These are phyloP conservation scores for Melolontha melolontha DNA, from an alignment of 2,888 invertebrate genomes.

Conservation along the genomic window DNA sequence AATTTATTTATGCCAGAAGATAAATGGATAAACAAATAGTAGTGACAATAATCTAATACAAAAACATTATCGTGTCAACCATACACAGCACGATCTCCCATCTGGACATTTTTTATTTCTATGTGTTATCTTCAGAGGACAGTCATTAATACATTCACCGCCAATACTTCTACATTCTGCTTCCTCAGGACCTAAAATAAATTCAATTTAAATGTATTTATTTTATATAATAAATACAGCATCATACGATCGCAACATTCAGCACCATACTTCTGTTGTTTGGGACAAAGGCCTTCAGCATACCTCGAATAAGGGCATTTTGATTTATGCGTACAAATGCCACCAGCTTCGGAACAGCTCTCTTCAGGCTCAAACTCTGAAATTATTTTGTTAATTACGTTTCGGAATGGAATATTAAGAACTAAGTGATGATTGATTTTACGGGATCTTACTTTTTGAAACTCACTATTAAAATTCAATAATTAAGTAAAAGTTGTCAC, in stretches of 20 bases:
- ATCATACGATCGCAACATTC: slow-evolving; percentile 52
- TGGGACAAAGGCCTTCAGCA: slow-evolving; percentile 47
- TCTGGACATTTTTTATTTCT: slow-evolving; percentile 28
- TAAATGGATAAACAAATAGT: too few relatives aligned
- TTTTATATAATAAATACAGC: background rate
- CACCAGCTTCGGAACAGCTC: slow-evolving; percentile 44
- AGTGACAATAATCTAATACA: too few relatives aligned
- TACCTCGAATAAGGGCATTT: slow-evolving; percentile 48
- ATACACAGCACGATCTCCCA: slow-evolving; percentile 39
- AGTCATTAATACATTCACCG: slow-evolving; percentile 38
- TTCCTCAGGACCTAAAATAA: slow-evolving; percentile 29
- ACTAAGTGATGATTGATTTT: too few relatives aligned
- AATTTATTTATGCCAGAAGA: too few relatives aligned
- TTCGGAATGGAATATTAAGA: too few relatives aligned
- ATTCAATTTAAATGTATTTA: background rate
- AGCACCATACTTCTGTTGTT: slow-evolving; percentile 50
- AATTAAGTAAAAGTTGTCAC: too few relatives aligned
- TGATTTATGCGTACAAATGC: slow-evolving; percentile 48
- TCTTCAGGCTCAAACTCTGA: slow-evolving; percentile 51
- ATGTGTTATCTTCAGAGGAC: slow-evolving; percentile 7
- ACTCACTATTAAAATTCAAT: too few relatives aligned
- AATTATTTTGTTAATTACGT: slow-evolving; percentile 1
- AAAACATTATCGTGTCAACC: slow-evolving; percentile 18
- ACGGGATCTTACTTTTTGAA: too few relatives aligned
- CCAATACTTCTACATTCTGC: slow-evolving; percentile 34